Base-by-base conservation (phyloP, 1,140 invertebrate genomes). In the Bicyclus anynana region DNA sequence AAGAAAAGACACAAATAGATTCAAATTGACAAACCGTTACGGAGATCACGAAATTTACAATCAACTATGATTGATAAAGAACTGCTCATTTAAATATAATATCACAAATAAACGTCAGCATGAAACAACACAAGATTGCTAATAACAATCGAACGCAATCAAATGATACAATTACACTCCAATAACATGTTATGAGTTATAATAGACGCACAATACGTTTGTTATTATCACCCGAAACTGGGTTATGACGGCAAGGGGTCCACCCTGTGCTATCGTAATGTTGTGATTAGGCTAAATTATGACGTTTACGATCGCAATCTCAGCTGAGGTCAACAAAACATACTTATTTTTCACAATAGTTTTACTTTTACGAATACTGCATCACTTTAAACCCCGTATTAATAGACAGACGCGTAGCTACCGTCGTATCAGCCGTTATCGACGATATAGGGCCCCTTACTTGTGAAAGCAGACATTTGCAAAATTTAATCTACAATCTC, bases 321-420 rank as follows among this genome's bases (percentile, higher is more conserved):
- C 18, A 20, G 21, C 37, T 14, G 18, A 51, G 49, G 49, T 51
- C 49, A 51, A 38, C 49, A 51, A 51, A 51, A 51, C 49, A 51
- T 37, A 16, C 27, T 0, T 33, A 10, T 29, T 40, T 16, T 5
- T 20, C 12, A 10, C 17, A 51, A 51, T 38, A 12, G 2, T 21
- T n/a, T 21, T 35, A 33, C 18, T 37, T n/a, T 26, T 38, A 51
- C 5, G 13, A 1, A 13, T 38, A 35, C 17, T 17, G 38, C 33
- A 35, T 51, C 49, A 33, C n/a, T 50, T 37, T 12, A 5, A 16
- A 6, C 40, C 26, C 10, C 5, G 10, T 27, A 27, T 27, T 27
- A 27, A 7, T 27, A 4, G n/a, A 33, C n/a, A 33, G n/a, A 33
- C 29, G n/a, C 29, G 29, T n/a, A n/a, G n/a, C n/a, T n/a, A n/a